phyloP scores from a whole-genome alignment of 2,797 vertebrate genomes.

The Periophthalmus magnuspinnatus region DNA sequence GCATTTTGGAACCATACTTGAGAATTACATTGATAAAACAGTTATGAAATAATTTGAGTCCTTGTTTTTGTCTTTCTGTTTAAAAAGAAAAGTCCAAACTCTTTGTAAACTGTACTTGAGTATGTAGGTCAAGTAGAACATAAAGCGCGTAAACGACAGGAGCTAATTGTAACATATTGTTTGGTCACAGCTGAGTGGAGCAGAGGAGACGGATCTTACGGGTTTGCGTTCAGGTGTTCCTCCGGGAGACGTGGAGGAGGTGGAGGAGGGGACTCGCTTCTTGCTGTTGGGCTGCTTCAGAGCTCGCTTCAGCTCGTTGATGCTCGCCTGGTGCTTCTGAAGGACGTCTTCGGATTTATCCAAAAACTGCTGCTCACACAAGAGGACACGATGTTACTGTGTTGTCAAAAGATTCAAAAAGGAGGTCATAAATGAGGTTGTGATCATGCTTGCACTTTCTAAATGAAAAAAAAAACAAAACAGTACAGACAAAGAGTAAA shows the following conservation, averaged over 20 bases:
- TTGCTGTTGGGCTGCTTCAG: constrained; percentile 97
- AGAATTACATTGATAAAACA: background rate
- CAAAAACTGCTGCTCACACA: constrained; percentile 84
- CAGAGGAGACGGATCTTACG: constrained; percentile 63
- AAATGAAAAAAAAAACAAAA: background rate
- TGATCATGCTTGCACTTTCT: background rate
- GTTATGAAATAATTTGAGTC: background rate
- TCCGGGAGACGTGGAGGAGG: constrained; percentile 83
- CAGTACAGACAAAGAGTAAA: background rate
- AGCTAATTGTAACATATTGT: background rate
- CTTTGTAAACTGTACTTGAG: background rate
- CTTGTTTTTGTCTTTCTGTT: background rate
- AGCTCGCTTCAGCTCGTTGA: constrained; percentile 97
- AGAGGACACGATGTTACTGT: constrained; percentile 14
- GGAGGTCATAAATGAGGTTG: background rate
- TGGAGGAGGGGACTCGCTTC: constrained; percentile 87
- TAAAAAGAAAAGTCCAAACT: background rate
- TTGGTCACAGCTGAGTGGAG: background rate
- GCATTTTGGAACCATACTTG: background rate
- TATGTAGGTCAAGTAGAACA: constrained; percentile 14
- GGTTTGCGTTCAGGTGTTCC: constrained; percentile 87
- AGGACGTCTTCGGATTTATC: constrained; percentile 97
- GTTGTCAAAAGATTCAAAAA: background rate
- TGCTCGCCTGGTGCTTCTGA: constrained; percentile 98
- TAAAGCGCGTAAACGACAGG: background rate